Base-by-base conservation (phyloP, 2,888 invertebrate species). In the Andrena bucephala region DNA sequence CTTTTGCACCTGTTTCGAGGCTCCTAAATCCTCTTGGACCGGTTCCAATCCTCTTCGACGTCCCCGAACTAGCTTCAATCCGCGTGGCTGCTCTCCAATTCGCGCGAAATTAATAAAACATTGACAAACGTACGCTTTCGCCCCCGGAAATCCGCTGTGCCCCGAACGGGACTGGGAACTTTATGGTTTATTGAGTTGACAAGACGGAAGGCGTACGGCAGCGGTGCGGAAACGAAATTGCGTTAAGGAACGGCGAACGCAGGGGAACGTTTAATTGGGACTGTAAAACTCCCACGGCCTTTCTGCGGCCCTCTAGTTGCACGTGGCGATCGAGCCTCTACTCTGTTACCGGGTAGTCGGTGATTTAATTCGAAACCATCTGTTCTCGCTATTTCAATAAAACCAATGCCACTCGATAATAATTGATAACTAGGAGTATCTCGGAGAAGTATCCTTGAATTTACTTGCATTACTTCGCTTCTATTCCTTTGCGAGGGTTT, bases 361-460 rank as follows among this genome's bases (percentile, higher is more conserved):
- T 31, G 66, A 68, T 75, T 81, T 42, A 81, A 75, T 81, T 70
- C 62, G 75, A 67, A 71, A 63, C 48, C 70, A 48, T 62, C 52
- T 65, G 60, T 73, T 66, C 70, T 20, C 24, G 66, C 50, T 69
- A 57, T 73, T 80, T 66, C 74, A 70, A 70, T 70, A 65, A 81
- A 80, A 66, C 69, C 69, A 50, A 75, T 75, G 52, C 67, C 70
- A 36, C 81, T 82, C 36, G 75, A 81, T 67, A 71, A 81, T 82
- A 82, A 82, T 82, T 82, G 82, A 82, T 81, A 81, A 67, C 75
- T 70, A 74, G 69, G 54, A 81, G 75, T 50, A 81, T 67, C 82
- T 24, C 52, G n/a, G 10, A 48, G 57, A 36, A 75, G 62, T 68
- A 50, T 66, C 62, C 75, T 75, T 24, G 66, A 71, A 70, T 68